Base-by-base conservation (phyloP, 2,888 invertebrate species). In the Macrophya annulata region DNA sequence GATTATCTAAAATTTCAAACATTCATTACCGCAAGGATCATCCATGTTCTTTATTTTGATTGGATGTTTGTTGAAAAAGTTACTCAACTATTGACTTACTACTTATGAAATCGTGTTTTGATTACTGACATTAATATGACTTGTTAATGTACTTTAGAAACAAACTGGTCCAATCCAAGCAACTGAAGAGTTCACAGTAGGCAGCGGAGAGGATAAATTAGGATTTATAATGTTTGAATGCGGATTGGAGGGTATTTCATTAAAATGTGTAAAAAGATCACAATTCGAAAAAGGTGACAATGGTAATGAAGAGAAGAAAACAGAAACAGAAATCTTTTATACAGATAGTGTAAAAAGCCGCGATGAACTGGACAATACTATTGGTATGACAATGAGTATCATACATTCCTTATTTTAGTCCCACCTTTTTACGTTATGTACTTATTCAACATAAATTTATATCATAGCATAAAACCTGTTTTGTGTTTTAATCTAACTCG, bases 151-250 rank as follows among this genome's bases (percentile, higher is more conserved):
- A 77, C 86, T 88, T n/a, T 81, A 91, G 90, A 92, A 90, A 87
- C 91, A 91, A 85, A 88, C 87, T 25, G 91, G 90, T 71, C 89
- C 90, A 25, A 90, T 92, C 1, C 91, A 91, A 89, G 91, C 94
- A 62, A 91, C 94, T 3, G 95, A 96, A 83, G 93, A 94, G 45
- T 94, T 95, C 88, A 95, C 95, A 51, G 94, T 90, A 6, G 92
- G 92, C 83, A 91, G 88, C 87, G 89, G 95, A 15, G 93, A 96
- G 86, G 96, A 95, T 89, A 95, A 96, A 85, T 94, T 98, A 85
- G 98, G 98, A 31, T 99, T 98, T 92, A 98, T 99, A 84, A 99
- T 99, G 99, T 98, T 98, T 91, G 99, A 99, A 93, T 98, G 98
- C 92, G 99, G 99, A 0, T 94, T 99, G 55, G 99, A 99, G 94